A percentile compares a stretch with the other conserved stretches of the same genome.
Conservation (phyloP, 2,888 invertebrate genomes). For the Scaptomyza parva region DNA sequence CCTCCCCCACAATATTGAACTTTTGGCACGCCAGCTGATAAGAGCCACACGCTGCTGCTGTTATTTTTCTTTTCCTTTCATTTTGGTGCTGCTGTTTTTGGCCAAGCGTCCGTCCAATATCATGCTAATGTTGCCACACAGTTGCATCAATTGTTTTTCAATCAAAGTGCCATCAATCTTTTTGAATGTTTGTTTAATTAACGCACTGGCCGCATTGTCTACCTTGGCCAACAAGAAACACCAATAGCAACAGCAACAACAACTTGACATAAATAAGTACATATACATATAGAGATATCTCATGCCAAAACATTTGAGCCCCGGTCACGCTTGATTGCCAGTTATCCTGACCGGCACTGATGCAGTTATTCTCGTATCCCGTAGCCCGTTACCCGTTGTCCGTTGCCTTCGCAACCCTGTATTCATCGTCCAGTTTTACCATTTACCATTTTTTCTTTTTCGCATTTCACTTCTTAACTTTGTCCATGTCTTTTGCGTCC, state of each 20-base stretch:
- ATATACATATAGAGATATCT: constrained; percentile 39
- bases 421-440: constrained; percentile 35
- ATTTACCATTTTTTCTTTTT: constrained; percentile 67
- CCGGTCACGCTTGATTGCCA: constrained; percentile 69
- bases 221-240: constrained; percentile 42
- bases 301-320: constrained; percentile 71
- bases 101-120: constrained; percentile 68
- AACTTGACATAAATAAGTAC: constrained; percentile 43
- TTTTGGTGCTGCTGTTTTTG: constrained; percentile 28
- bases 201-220: constrained; percentile 66
- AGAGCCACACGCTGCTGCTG: constrained; percentile 57
- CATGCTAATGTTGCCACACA: constrained; percentile 76
- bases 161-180: constrained; percentile 84
- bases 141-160: constrained; percentile 84
- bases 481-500: constrained; percentile 77
- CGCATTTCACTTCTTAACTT: constrained; percentile 77
- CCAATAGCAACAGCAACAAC: constrained; percentile 23
- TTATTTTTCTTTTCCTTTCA: constrained; percentile 13
- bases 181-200: constrained; percentile 75
- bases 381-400: too few relatives aligned
- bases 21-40: constrained; percentile 68
- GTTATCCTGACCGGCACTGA: constrained; percentile 28
- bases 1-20: constrained; percentile 53
- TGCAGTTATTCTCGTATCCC: constrained; percentile 58
- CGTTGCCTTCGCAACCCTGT: constrained; percentile 9